These are phyloP conservation scores for Astreopora myriophthalma DNA, from an alignment of 64 coral and sea anemone species.

Conservation along the genomic window DNA sequence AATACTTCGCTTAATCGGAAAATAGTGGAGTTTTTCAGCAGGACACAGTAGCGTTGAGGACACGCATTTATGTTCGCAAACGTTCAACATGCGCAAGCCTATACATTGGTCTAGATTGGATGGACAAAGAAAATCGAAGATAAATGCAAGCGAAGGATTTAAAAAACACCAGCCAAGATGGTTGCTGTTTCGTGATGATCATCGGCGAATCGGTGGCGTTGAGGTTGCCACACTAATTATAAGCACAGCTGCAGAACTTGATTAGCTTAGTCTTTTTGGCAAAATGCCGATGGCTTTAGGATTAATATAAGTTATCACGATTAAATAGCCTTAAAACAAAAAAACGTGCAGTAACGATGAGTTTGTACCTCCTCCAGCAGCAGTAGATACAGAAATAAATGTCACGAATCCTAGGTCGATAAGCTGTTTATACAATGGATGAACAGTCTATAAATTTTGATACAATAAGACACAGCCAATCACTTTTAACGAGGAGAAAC, in stretches of 20 bases:
- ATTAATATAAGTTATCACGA: not conserved
- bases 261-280: not conserved
- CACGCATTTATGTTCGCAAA: too few relatives aligned
- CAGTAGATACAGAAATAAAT: not conserved
- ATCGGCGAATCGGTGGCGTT: too few relatives aligned
- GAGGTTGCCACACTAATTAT: not conserved
- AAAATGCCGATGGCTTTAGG: not conserved
- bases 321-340: too few relatives aligned
- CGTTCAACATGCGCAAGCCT: too few relatives aligned
- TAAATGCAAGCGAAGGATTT: too few relatives aligned
- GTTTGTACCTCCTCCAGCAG: not conserved
- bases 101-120: too few relatives aligned
- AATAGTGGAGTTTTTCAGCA: too few relatives aligned
- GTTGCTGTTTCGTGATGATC: too few relatives aligned
- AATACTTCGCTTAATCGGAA: too few relatives aligned
- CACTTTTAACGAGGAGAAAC: not conserved
- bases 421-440: constrained; percentile 11
- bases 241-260: not conserved
- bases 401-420: not conserved
- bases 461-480: not conserved
- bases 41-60: too few relatives aligned
- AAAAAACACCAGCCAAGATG: too few relatives aligned
- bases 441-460: not conserved
- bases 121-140: too few relatives aligned
- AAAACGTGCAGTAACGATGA: not conserved